Conservation (phyloP, 2,797 vertebrate genomes). For the Halcyon chelicuti region DNA sequence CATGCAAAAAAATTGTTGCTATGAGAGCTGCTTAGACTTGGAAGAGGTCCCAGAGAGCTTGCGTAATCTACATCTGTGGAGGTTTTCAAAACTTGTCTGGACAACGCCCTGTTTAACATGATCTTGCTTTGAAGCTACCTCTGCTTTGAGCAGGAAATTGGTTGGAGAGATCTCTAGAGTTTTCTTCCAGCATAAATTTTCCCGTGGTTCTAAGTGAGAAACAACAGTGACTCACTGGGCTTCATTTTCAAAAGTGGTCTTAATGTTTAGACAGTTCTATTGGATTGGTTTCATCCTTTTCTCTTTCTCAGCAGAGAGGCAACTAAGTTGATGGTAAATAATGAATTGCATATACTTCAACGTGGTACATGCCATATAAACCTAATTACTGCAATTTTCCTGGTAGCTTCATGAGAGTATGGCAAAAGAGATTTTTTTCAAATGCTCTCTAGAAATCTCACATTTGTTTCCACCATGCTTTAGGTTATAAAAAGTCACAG, state of each 20-base stretch:
- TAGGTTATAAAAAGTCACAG: not conserved
- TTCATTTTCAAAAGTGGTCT: not conserved
- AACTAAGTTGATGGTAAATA: not conserved
- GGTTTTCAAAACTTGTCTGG: not conserved
- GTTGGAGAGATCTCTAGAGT: not conserved
- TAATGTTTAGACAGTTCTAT: not conserved
- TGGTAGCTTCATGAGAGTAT: not conserved
- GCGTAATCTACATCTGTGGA: not conserved
- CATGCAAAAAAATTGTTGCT: not conserved
- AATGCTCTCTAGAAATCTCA: not conserved
- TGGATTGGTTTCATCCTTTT: not conserved
- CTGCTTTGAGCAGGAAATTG: not conserved
- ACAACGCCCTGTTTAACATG: not conserved
- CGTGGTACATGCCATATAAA: fast-evolving
- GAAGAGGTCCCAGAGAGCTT: not conserved
- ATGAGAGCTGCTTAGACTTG: not conserved
- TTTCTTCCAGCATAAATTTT: not conserved
- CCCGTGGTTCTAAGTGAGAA: not conserved
- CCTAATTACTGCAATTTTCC: not conserved
- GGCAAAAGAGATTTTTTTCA: not conserved
- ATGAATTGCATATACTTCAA: not conserved
- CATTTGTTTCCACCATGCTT: not conserved
- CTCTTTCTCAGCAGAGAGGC: not conserved
- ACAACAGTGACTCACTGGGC: not conserved
- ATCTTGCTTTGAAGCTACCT: not conserved